Evolutionary conservation across 2,888 invertebrate genomes (phyloP).

Genomic region (Mechanitis mazaeus): DNA sequence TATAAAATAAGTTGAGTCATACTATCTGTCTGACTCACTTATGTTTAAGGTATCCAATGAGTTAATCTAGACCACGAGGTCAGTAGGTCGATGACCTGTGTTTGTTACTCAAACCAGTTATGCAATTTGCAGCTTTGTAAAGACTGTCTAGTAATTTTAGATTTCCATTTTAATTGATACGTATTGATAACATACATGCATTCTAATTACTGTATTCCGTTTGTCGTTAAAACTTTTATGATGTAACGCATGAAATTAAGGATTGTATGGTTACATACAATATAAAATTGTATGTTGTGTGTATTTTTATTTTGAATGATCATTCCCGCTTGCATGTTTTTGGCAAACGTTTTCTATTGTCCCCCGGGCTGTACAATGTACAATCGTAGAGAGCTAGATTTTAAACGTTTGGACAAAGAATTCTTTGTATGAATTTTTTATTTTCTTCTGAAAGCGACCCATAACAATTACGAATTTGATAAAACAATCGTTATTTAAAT

Average conservation of each 20-base stretch:
- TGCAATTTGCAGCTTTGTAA: background rate
- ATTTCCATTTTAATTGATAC: background rate
- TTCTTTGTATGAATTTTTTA: slow-evolving; percentile 23
- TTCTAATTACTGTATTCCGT: background rate
- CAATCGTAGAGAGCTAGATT: slow-evolving; percentile 14
- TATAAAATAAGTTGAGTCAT: slow-evolving; percentile 20
- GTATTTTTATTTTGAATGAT: background rate
- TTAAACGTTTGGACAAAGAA: slow-evolving; percentile 18
- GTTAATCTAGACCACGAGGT: slow-evolving; percentile 25
- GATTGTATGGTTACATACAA: too few relatives aligned
- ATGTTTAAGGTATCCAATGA: slow-evolving; percentile 16
- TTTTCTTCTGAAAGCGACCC: slow-evolving; percentile 11
- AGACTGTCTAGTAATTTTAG: background rate
- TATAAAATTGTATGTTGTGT: background rate
- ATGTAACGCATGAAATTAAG: too few relatives aligned
- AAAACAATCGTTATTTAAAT: too few relatives aligned
- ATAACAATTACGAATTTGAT: background rate
- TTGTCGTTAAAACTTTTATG: background rate
- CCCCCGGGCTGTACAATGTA: background rate
- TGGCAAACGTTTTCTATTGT: slow-evolving; percentile 11
- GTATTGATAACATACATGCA: background rate
- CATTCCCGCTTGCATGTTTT: background rate
- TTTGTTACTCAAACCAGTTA: background rate
- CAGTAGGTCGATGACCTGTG: slow-evolving; percentile 27
- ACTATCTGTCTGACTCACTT: slow-evolving; percentile 8